Conservation (phyloP, 2,888 invertebrate genomes). For the Drosophila heteroneura region DNA sequence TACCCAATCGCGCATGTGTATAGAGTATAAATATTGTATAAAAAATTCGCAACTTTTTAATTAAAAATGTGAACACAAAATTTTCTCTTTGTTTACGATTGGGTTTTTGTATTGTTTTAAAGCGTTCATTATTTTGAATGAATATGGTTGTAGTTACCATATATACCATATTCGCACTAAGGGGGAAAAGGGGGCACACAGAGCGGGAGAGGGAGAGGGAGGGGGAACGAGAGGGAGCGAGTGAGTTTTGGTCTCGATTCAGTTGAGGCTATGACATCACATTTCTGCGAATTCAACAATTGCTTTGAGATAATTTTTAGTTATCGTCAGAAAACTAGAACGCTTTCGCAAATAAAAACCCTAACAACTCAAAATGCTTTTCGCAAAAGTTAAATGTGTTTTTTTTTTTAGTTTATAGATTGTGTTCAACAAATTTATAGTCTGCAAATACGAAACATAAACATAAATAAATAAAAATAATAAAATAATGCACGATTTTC, state of each 20-base stretch:
- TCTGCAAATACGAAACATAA: background rate
- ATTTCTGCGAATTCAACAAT: conserved; percentile 39
- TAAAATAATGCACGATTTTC: background rate
- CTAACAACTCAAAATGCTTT: background rate
- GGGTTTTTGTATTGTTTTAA: conserved; percentile 3
- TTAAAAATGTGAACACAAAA: conserved; percentile 16
- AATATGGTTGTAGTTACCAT: conserved; percentile 7
- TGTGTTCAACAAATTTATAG: background rate
- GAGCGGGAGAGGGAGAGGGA: background rate
- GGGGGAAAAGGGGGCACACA: background rate
- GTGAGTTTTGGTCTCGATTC: conserved; percentile 20
- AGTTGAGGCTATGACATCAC: conserved; percentile 42
- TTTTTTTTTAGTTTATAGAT: background rate
- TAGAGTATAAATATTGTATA: conserved; percentile 9
- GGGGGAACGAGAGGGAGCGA: background rate
- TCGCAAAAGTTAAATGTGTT: background rate
- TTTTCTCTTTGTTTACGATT: conserved; percentile 26
- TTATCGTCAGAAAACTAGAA: background rate
- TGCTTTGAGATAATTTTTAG: background rate
- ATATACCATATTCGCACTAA: conserved; percentile 9
- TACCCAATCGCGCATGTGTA: background rate
- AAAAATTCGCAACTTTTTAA: conserved; percentile 41
- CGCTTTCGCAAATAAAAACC: background rate
- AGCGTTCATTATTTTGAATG: conserved; percentile 22
- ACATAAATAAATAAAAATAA: background rate